Percentiles rank a stretch among this genome's conserved stretches.
phyloP scores from a whole-genome alignment of 2,888 invertebrate species.

The Lomographa bimaculata region DNA sequence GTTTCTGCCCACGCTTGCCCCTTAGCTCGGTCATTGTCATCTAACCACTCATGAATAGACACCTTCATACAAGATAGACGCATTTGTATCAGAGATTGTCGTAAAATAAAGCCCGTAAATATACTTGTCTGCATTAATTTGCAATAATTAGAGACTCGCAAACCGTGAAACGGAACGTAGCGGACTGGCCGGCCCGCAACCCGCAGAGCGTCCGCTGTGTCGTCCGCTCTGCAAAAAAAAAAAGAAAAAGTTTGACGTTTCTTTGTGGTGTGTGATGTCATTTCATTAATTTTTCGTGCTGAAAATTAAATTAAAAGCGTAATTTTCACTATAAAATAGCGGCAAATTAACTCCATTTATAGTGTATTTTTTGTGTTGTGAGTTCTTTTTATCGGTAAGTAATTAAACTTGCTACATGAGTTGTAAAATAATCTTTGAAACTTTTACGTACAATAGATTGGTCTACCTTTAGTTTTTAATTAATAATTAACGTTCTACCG shows the following conservation, averaged over 20 bases:
- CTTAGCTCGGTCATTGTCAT: conserved; percentile 68
- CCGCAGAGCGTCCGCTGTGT: conserved; percentile 32
- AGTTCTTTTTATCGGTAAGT: conserved; percentile 40
- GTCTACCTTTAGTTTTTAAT: conserved; percentile 25
- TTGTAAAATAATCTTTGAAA: conserved; percentile 15
- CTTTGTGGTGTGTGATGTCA: conserved; percentile 53
- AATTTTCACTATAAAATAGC: conserved; percentile 21
- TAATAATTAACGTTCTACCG: background rate
- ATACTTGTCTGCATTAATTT: conserved; percentile 17
- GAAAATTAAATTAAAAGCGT: conserved; percentile 42
- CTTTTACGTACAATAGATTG: conserved; percentile 6
- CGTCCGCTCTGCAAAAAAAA: conserved; percentile 52
- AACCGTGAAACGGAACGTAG: conserved; percentile 74
- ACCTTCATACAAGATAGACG: conserved; percentile 35
- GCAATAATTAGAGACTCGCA: conserved; percentile 38
- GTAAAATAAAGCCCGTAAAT: conserved; percentile 11
- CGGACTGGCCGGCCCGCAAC: conserved; percentile 57
- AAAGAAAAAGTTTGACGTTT: conserved; percentile 68
- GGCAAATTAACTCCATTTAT: conserved; percentile 27
- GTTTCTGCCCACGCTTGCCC: conserved; percentile 61
- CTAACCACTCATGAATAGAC: conserved; percentile 42
- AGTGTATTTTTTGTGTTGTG: conserved; percentile 37
- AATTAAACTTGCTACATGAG: conserved; percentile 3
- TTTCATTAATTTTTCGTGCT: conserved; percentile 45
- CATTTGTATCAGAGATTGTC: conserved; percentile 13